These are phyloP conservation scores for Aplysia californica DNA, from an alignment of 1,140 invertebrate species.

Conservation along the genomic window DNA sequence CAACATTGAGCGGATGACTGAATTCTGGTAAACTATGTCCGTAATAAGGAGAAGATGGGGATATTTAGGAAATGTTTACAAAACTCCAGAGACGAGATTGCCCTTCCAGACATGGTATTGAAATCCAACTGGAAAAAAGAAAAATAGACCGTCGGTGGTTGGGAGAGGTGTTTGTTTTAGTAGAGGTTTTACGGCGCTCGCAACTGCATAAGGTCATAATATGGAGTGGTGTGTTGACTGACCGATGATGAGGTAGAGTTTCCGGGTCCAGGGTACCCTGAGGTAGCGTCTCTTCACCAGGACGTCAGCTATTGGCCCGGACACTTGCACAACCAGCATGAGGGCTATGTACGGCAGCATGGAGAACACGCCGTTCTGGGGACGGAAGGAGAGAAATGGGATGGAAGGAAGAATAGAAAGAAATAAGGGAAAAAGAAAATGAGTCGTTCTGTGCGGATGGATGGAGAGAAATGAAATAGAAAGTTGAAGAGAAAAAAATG, in stretches of 20 bases:
- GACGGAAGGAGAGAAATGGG: neutral
- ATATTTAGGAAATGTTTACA: too few species aligned
- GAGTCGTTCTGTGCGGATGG: too few species aligned
- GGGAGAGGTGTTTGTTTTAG: too few species aligned
- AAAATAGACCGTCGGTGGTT: too few species aligned
- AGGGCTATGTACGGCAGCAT: constrained; percentile 32
- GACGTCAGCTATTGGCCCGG: constrained; percentile 17
- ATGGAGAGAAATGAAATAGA: neutral
- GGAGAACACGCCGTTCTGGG: constrained; percentile 30
- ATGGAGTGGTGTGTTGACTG: too few species aligned
- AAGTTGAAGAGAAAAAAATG: neutral
- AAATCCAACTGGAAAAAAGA: too few species aligned
- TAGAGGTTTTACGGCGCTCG: too few species aligned
- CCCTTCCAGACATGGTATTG: too few species aligned
- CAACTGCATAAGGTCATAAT: too few species aligned
- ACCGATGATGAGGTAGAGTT: constrained; percentile 15
- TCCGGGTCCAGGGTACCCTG: neutral
- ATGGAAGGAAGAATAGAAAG: neutral
- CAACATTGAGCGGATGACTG: neutral
- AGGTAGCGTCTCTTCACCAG: constrained; percentile 3
- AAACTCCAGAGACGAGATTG: constrained; percentile 1
- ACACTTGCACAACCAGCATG: neutral
- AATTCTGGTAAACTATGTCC: neutral
- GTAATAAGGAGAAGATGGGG: neutral
- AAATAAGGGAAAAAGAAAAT: neutral